Conservation (phyloP, 2,113 vertebrate genomes). For the Rhombomys opimus region DNA sequence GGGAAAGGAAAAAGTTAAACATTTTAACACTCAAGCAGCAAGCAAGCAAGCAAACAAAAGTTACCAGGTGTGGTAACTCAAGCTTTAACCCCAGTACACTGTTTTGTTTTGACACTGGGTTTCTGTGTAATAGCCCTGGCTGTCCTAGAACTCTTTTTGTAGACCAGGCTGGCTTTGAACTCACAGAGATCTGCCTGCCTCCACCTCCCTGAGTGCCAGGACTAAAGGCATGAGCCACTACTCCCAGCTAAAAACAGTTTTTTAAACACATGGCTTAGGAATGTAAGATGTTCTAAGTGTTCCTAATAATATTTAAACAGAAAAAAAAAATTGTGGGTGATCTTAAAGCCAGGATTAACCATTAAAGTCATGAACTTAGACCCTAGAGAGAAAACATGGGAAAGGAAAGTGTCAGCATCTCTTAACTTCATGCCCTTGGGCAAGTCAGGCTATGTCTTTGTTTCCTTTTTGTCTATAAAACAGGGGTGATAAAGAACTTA, state of each 20-base stretch:
- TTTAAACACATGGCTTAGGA: fast-evolving
- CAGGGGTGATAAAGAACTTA: background rate
- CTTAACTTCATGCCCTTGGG: conserved; percentile 28
- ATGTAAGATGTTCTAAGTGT: background rate
- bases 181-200: no score
- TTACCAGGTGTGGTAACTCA: no score
- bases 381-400: conserved; percentile 26
- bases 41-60: no score
- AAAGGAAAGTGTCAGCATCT: conserved; percentile 22
- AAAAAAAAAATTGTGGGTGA: conserved; percentile 24
- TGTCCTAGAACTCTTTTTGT: no score
- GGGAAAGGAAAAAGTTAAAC: conserved; percentile 45
- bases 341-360: conserved; percentile 43
- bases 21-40: background rate
- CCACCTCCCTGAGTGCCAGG: no score
- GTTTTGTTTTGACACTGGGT: no score
- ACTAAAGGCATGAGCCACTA: no score
- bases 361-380: background rate
- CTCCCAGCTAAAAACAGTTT: no score
- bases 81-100: no score
- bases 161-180: no score
- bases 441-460: conserved; percentile 44
- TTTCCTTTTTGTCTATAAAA: conserved; percentile 57
- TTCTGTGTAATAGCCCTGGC: no score
- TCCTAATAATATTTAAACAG: conserved; percentile 26